Conservation (phyloP, 2,888 invertebrate genomes). For the Orthosia incerta region DNA sequence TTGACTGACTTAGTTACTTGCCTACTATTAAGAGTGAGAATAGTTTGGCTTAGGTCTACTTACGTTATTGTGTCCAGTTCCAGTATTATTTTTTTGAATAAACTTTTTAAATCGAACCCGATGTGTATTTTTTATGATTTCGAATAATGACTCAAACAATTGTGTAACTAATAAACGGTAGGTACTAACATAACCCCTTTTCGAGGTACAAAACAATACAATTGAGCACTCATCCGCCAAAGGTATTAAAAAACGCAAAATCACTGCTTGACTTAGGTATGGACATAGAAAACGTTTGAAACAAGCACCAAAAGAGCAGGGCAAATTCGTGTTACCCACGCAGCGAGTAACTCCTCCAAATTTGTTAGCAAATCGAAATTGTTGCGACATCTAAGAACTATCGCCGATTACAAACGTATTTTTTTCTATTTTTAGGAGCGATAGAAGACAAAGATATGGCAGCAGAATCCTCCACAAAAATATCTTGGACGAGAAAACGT, state of each 20-base stretch:
- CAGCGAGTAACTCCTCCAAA: slow-evolving; percentile 67
- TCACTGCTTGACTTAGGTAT: too few relatives aligned
- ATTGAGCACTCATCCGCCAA: too few relatives aligned
- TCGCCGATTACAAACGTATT: slow-evolving; percentile 45
- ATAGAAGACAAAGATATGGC: slow-evolving; percentile 57
- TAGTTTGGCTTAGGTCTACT: background rate
- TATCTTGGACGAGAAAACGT: slow-evolving; percentile 77
- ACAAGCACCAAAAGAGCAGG: slow-evolving; percentile 81
- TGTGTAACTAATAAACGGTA: too few relatives aligned
- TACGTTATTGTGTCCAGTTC: slow-evolving; percentile 34
- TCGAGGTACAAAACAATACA: too few relatives aligned
- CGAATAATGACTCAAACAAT: too few relatives aligned
- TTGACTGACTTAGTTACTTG: slow-evolving; percentile 65
- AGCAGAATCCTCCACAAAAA: slow-evolving; percentile 43
- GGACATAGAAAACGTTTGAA: slow-evolving; percentile 72
- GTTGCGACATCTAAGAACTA: slow-evolving; percentile 73
- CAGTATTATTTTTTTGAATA: slow-evolving; percentile 65
- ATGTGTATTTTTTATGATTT: too few relatives aligned
- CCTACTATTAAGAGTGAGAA: slow-evolving; percentile 55
- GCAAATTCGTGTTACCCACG: slow-evolving; percentile 78
- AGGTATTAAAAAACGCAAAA: too few relatives aligned
- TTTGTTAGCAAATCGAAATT: slow-evolving; percentile 79
- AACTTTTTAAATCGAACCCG: slow-evolving; percentile 32
- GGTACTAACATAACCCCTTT: too few relatives aligned
- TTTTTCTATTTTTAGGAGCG: slow-evolving; percentile 80